Conservation (phyloP, 2,113 vertebrate species). For the Hippocampus barbouri region DNA sequence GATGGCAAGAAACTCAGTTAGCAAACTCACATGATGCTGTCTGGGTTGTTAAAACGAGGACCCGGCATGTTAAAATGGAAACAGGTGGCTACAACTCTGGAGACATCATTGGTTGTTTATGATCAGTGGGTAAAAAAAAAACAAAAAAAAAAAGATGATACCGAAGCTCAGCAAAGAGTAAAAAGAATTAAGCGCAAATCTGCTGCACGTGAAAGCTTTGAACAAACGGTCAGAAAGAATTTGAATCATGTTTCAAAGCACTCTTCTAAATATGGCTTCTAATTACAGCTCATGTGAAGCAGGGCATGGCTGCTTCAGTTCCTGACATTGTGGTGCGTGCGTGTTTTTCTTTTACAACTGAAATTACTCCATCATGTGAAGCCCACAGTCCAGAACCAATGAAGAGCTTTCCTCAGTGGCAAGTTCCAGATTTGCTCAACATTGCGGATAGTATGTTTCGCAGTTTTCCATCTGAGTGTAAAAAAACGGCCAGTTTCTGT, state of each 20-base stretch:
- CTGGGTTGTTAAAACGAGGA: conserved; percentile 4
- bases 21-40: conserved; percentile 23
- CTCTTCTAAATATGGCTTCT: conserved; percentile 48
- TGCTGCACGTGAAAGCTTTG: neutral
- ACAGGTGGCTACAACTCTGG: neutral
- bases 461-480: neutral
- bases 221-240: neutral
- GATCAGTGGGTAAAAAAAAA: no score
- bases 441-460: neutral
- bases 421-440: neutral
- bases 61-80: conserved; percentile 19
- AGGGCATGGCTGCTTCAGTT: conserved; percentile 31
- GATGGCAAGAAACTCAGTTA: conserved; percentile 20
- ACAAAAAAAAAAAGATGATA: no score
- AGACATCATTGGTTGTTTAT: neutral
- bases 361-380: conserved; percentile 54
- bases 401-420: conserved; percentile 8
- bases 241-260: conserved; percentile 30
- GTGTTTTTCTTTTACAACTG: conserved; percentile 11
- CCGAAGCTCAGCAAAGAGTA: neutral
- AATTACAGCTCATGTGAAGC: conserved; percentile 46
- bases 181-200: neutral
- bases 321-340: conserved; percentile 58
- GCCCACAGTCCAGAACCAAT: conserved; percentile 1
- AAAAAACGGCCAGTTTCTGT: neutral